Percentiles rank a stretch among this genome's conserved stretches.
These are phyloP conservation scores for Eufriesea mexicana DNA, from an alignment of 1,140 invertebrate genomes.

Conservation along the genomic window DNA sequence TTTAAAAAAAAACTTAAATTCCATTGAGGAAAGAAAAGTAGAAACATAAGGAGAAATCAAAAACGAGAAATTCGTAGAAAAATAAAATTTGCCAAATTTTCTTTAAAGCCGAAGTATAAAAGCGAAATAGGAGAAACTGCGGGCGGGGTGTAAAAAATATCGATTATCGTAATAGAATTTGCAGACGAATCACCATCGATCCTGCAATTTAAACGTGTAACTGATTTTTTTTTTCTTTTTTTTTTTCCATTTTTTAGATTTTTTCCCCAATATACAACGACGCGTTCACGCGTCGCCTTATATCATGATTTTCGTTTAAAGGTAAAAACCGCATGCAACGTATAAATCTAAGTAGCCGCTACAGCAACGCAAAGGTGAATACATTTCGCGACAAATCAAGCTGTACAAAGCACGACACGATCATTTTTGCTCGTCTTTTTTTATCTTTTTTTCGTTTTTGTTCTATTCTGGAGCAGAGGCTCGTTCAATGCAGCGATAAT, in stretches of 20 bases:
- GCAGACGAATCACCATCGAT: constrained; percentile 38
- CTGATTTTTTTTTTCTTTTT: constrained; percentile 6
- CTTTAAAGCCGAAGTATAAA: too few relatives aligned
- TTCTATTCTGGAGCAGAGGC: not conserved
- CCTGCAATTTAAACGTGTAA: constrained; percentile 41
- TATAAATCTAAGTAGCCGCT: constrained; percentile 57
- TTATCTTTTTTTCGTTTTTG: not conserved
- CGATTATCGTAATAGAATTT: constrained; percentile 51
- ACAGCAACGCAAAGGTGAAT: constrained; percentile 53
- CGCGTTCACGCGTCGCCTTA: constrained; percentile 4
- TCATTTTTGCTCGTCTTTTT: not conserved
- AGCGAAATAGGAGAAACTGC: constrained; percentile 11
- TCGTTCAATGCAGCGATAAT: constrained; percentile 2
- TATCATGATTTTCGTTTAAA: constrained; percentile 61
- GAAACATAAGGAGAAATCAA: too few relatives aligned
- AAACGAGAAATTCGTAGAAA: not conserved
- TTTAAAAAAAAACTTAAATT: too few relatives aligned
- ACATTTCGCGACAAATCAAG: constrained; percentile 62
- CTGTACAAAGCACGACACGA: constrained; percentile 58
- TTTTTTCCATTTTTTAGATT: constrained; percentile 42
- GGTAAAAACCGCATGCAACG: constrained; percentile 68
- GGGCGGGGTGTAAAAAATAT: constrained; percentile 24
- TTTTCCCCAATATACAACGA: constrained; percentile 24
- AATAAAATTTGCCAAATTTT: too few relatives aligned
- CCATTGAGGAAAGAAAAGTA: too few relatives aligned